Evolutionary conservation across 2,797 vertebrate species (phyloP), one percentile per base, ranked within the genome.

Genomic region (Hippopotamyrus pictus): DNA sequence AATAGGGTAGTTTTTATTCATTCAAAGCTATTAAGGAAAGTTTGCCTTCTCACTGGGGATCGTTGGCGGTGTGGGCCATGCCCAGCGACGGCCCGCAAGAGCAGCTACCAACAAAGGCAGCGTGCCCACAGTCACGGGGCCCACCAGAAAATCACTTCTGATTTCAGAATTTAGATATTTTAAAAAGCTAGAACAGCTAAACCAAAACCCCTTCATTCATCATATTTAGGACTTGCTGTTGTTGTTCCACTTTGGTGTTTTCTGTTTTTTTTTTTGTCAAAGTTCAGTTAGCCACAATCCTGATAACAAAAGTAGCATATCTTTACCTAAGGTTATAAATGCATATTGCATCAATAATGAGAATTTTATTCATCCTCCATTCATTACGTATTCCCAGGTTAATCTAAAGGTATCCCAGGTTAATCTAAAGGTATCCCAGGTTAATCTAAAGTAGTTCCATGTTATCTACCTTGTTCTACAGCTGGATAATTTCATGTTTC

Each of bases 1-100:
- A 96, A 96, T 96, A 95, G 95, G 95, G 95, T 95, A 95, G 95
- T 96, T 97, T 96, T 96, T 96, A 96, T 97, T 94, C 94, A 94
- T 96, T 95, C 94, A 93, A 94, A 96, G 94, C 93, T 91, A 94
- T 94, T 95, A 96, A 96, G 94, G 95, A 95, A 96, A 96, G 96
- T 96, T 96, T 96, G 94, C 95, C 95, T 94, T 94, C 94, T 95
- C 94, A 53, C 91, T 89, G 88, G 95, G 94, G 95, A 83, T 90
- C 92, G 90, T 93, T 92, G 93, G 93, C 93, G 94, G 92, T 93
- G 94, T 94, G 94, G 94, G 94, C 93, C 94, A 94, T 92, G 92
- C 92, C 92, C 92, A 93, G 90, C 91, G 88, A 92, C 91, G 90
- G 90, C 92, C 90, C 91, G 90, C 88, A 88, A 89, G 90, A 76